Conservation (phyloP, 2,888 invertebrate species). For the Monoplex corrugatus region DNA sequence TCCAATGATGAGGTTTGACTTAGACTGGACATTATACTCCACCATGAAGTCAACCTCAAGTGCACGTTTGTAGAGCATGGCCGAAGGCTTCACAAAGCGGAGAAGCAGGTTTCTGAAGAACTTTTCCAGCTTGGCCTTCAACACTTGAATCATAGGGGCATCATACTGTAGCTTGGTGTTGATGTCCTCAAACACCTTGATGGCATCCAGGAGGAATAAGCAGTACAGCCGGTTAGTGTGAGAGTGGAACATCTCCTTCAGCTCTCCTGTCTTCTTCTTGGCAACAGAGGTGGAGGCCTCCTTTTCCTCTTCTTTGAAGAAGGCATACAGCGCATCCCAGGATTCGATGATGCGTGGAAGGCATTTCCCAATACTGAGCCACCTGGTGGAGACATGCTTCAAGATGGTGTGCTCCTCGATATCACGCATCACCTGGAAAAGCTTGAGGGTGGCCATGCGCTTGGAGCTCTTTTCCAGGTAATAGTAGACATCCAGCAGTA, state of each 20-base stretch:
- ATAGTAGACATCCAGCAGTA: slow-evolving; percentile 42
- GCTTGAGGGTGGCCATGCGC: background rate
- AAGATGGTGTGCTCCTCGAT: slow-evolving; percentile 12
- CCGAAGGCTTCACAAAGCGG: slow-evolving; percentile 52
- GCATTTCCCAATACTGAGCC: slow-evolving; percentile 44
- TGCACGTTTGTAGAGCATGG: background rate
- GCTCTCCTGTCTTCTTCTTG: background rate
- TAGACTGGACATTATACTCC: background rate
- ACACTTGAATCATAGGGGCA: slow-evolving; percentile 41
- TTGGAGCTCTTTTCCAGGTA: slow-evolving; percentile 44
- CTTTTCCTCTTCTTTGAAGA: slow-evolving; percentile 46
- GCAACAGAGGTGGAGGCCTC: background rate
- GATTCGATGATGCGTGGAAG: slow-evolving; percentile 41
- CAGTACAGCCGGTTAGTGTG: slow-evolving; percentile 46
- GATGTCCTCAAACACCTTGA: slow-evolving; percentile 47
- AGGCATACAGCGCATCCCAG: slow-evolving; percentile 51
- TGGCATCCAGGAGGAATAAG: slow-evolving; percentile 36
- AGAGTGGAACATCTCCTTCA: slow-evolving; percentile 33
- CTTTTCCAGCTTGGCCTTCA: background rate
- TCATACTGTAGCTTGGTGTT: slow-evolving; percentile 48
- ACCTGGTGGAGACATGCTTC: slow-evolving; percentile 40
- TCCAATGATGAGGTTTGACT: slow-evolving; percentile 26
- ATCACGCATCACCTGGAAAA: no score
- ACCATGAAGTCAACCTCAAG: slow-evolving; percentile 46
- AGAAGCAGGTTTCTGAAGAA: slow-evolving; percentile 19